phyloP scores from a whole-genome alignment of 1,140 invertebrate genomes.

The Thrips palmi region DNA sequence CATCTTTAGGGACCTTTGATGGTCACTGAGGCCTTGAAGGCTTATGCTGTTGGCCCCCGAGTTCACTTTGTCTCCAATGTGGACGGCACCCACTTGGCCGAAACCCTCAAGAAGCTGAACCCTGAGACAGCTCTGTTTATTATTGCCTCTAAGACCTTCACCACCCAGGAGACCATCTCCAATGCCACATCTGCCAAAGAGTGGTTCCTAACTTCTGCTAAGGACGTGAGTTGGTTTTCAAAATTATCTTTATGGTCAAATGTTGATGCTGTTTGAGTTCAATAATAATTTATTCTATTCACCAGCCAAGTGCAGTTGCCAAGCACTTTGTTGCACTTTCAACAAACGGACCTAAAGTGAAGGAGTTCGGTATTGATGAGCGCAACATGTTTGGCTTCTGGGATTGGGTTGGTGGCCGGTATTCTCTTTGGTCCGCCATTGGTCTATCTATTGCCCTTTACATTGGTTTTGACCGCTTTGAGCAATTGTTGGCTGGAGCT shows the following conservation, averaged over 20 bases:
- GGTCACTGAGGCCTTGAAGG: constrained; percentile 95
- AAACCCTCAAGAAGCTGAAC: constrained; percentile 77
- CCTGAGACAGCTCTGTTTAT: constrained; percentile 94
- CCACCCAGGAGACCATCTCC: constrained; percentile 98
- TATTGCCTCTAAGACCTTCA: constrained; percentile 98
- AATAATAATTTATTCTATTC: constrained; percentile 15
- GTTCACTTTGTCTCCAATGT: constrained; percentile 99
- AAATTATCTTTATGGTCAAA: constrained; percentile 2
- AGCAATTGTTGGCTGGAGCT: constrained; percentile 76
- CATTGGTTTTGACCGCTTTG: constrained; percentile 93
- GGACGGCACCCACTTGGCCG: constrained; percentile 94
- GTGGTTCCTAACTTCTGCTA: constrained; percentile 78
- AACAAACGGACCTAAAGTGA: constrained; percentile 84
- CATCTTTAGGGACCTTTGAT: constrained; percentile 73
- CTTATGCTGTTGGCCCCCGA: constrained; percentile 70
- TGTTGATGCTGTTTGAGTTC: neutral
- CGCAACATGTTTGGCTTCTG: constrained; percentile 99
- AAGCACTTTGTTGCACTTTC: constrained; percentile 98
- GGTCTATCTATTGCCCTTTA: constrained; percentile 87
- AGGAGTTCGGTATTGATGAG: constrained; percentile 91
- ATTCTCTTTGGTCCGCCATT: constrained; percentile 97
- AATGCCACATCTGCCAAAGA: constrained; percentile 92
- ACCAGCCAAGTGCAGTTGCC: constrained; percentile 61
- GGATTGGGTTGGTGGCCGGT: constrained; percentile 99
- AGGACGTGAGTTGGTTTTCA: constrained; percentile 48